Percentiles rank a stretch among this genome's conserved stretches.
phyloP scores from a whole-genome alignment of 2,888 invertebrate genomes.

The Leptura quadrifasciata region DNA sequence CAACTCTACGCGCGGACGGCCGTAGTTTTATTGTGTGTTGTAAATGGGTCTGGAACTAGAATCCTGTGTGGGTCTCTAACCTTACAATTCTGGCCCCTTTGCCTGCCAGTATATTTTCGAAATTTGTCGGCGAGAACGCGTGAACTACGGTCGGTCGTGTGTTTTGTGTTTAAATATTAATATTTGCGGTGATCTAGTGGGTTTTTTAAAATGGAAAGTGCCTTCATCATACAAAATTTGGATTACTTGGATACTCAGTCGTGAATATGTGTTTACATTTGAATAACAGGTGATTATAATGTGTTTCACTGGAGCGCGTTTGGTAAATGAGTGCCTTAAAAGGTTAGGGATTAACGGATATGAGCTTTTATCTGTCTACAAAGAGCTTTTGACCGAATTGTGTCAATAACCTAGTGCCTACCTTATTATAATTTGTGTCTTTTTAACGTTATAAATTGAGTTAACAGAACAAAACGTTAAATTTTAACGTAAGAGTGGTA shows the following conservation, averaged over 20 bases:
- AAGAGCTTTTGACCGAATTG: constrained; percentile 1
- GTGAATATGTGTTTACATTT: constrained; percentile 61
- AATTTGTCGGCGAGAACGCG: constrained; percentile 58
- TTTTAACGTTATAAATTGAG: neutral
- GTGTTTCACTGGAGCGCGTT: constrained; percentile 42
- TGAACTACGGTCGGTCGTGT: constrained; percentile 50
- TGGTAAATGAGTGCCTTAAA: constrained; percentile 24
- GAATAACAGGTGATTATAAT: constrained; percentile 60
- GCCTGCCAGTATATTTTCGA: constrained; percentile 61
- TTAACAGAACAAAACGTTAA: neutral
- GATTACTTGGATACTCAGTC: constrained; percentile 12
- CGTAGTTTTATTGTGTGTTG: constrained; percentile 67
- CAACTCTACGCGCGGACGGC: constrained; percentile 70
- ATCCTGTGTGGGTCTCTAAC: constrained; percentile 67
- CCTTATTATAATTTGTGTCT: neutral
- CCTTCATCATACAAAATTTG: constrained; percentile 6
- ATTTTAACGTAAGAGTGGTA: neutral
- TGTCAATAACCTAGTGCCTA: neutral
- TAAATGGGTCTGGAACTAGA: constrained; percentile 68
- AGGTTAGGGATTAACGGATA: constrained; percentile 28
- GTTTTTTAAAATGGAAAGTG: constrained; percentile 35
- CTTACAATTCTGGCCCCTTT: constrained; percentile 62
- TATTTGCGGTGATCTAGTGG: constrained; percentile 32
- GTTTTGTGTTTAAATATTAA: constrained; percentile 31
- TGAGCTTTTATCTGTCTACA: constrained; percentile 17